These are phyloP conservation scores for Engraulis encrasicolus DNA, from an alignment of 2,113 vertebrate genomes.

Conservation along the genomic window DNA sequence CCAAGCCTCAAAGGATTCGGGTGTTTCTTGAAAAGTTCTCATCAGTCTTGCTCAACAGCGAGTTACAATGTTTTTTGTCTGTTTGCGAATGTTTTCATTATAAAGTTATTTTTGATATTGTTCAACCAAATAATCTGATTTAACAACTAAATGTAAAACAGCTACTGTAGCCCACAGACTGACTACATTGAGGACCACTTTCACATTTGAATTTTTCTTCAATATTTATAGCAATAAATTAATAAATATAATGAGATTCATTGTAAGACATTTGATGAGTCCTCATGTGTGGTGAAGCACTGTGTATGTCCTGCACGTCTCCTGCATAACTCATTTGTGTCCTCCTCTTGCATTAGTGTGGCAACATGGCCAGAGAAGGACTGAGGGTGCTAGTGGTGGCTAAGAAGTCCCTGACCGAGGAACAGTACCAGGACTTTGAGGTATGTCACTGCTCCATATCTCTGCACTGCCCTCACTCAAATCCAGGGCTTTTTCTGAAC, in stretches of 20 bases:
- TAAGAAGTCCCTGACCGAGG: slow-evolving; percentile 94
- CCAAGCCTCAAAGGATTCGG: background rate
- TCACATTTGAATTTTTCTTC: background rate
- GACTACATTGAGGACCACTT: background rate
- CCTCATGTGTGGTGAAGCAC: no score
- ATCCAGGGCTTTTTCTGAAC: background rate
- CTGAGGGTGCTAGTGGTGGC: slow-evolving; percentile 93
- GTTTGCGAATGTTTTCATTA: background rate
- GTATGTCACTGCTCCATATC: slow-evolving; percentile 57
- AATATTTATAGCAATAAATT: background rate
- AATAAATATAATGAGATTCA: background rate
- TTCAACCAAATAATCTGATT: background rate
- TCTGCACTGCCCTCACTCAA: background rate
- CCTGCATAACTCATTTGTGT: background rate
- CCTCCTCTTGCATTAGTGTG: slow-evolving; percentile 79
- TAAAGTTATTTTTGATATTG: background rate
- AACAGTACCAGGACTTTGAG: slow-evolving; percentile 97
- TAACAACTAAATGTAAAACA: background rate
- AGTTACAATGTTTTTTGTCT: background rate
- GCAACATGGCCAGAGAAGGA: slow-evolving; percentile 97
- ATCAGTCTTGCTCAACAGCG: background rate
- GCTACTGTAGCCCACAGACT: background rate
- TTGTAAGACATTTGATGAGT: no score
- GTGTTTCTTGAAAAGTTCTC: slow-evolving; percentile 2
- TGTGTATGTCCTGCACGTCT: background rate